Conservation (phyloP, 2,888 invertebrate species). For the Lomographa bimaculata region DNA sequence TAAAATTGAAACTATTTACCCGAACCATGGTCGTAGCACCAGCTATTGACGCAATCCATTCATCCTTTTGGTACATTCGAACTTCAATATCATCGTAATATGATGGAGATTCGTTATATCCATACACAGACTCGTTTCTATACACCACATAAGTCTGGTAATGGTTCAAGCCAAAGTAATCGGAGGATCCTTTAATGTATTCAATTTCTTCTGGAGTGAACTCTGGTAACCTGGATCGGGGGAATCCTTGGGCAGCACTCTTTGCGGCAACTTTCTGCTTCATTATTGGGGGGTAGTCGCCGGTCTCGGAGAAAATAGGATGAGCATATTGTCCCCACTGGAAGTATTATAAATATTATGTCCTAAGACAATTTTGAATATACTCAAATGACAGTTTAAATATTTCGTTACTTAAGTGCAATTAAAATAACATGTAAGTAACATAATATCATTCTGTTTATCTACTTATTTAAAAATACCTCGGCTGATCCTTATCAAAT, state of each 20-base stretch:
- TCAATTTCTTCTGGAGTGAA: slow-evolving; percentile 48
- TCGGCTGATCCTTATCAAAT: no score
- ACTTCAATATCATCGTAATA: slow-evolving; percentile 32
- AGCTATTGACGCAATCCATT: slow-evolving; percentile 25
- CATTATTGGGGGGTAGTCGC: slow-evolving; percentile 74
- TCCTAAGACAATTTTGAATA: background rate
- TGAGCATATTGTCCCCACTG: slow-evolving; percentile 67
- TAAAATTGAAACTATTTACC: no score
- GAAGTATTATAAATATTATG: slow-evolving; percentile 24
- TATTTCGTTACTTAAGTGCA: no score
- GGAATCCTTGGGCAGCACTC: slow-evolving; percentile 48
- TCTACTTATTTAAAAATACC: no score
- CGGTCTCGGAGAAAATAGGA: slow-evolving; percentile 67
- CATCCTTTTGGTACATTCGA: slow-evolving; percentile 20
- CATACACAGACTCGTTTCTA: slow-evolving; percentile 39
- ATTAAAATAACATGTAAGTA: no score
- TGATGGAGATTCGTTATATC: slow-evolving; percentile 35
- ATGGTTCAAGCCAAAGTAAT: slow-evolving; percentile 84
- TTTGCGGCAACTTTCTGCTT: slow-evolving; percentile 60
- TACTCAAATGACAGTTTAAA: no score
- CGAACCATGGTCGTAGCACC: slow-evolving; percentile 21
- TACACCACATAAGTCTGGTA: slow-evolving; percentile 77
- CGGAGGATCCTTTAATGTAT: slow-evolving; percentile 50
- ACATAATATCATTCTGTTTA: no score
- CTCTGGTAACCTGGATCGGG: slow-evolving; percentile 47